Conservation (phyloP, 2,113 vertebrate genomes). For the Myxocyprinus asiaticus region DNA sequence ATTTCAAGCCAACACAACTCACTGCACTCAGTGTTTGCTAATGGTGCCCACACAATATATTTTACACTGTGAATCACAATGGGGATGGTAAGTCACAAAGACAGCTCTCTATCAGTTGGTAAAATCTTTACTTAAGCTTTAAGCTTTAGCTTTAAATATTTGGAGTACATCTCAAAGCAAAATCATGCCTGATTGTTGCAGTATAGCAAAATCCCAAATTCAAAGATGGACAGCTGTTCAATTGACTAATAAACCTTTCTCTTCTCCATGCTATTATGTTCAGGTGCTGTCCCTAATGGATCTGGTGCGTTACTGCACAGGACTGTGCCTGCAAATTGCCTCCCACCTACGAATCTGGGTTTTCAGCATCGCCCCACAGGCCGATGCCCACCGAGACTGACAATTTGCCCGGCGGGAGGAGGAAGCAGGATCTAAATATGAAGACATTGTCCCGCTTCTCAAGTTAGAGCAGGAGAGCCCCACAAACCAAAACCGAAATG, state of each 20-base stretch:
- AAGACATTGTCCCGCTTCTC: constrained; percentile 69
- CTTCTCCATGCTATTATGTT: constrained; percentile 40
- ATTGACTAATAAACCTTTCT: background rate
- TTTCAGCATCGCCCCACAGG: constrained; percentile 88
- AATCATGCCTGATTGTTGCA: no score
- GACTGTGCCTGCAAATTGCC: constrained; percentile 92
- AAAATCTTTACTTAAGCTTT: no score
- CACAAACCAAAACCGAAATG: constrained; percentile 63
- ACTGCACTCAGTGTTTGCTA: no score
- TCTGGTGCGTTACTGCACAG: constrained; percentile 87
- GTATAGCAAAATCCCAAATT: no score
- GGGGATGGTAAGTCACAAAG: no score
- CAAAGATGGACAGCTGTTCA: no score
- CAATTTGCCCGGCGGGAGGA: constrained; percentile 86
- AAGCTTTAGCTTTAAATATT: no score
- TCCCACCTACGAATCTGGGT: constrained; percentile 88
- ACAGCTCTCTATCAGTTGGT: no score
- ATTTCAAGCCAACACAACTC: no score
- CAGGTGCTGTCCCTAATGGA: constrained; percentile 90
- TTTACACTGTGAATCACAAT: no score
- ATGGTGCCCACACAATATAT: no score
- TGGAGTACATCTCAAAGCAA: no score
- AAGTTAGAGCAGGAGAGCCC: constrained; percentile 67
- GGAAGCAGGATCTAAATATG: constrained; percentile 66
- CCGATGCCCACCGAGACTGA: constrained; percentile 82